Conservation (phyloP, 2,797 vertebrate species). For the Cygnus olor region DNA sequence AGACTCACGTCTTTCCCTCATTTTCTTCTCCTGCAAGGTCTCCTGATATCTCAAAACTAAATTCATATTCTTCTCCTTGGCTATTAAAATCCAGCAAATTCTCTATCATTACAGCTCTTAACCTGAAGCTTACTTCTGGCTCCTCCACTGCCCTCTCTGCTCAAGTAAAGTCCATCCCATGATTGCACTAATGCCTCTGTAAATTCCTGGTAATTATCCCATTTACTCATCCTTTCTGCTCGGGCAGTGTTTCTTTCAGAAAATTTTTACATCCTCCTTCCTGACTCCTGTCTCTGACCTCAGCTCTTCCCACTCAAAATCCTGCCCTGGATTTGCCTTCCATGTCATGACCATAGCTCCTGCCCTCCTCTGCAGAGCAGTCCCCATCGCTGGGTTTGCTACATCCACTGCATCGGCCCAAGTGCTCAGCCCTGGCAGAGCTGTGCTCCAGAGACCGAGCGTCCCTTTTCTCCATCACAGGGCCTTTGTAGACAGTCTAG, state of each 20-base stretch:
- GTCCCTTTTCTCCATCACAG: not conserved
- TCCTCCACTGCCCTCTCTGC: not conserved
- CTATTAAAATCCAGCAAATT: not conserved
- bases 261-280: not conserved
- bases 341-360: not conserved
- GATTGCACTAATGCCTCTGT: not conserved
- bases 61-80: not conserved
- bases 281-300: not conserved
- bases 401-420: not conserved
- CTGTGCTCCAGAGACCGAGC: not conserved
- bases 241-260: not conserved
- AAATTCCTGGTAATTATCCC: slow-evolving; percentile 54
- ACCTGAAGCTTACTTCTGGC: slow-evolving; percentile 11
- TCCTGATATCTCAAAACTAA: not conserved
- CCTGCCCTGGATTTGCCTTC: not conserved
- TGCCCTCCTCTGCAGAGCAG: not conserved
- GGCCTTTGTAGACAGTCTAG: not conserved
- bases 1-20: not conserved
- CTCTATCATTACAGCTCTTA: not conserved
- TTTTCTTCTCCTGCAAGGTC: not conserved
- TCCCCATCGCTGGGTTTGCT: not conserved
- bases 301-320: not conserved
- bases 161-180: slow-evolving; percentile 23
- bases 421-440: not conserved
- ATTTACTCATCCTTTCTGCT: slow-evolving; percentile 42